Percentiles rank a stretch among this genome's conserved stretches.
Conservation (phyloP, 2,888 invertebrate species). For the Helleia helle region DNA sequence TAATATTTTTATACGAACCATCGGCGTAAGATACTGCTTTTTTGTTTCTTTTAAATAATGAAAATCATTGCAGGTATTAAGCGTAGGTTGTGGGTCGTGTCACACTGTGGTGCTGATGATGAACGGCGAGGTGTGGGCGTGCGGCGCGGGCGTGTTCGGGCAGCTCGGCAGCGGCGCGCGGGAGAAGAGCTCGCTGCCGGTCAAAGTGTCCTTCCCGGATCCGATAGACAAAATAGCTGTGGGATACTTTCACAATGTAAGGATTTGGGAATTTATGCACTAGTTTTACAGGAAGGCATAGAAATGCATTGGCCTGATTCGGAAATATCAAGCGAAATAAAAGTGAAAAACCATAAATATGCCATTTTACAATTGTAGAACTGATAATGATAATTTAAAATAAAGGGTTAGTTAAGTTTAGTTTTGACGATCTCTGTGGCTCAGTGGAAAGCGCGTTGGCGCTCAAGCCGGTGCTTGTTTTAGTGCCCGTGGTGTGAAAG, state of each 20-base stretch:
- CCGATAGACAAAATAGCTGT: slow-evolving; percentile 63
- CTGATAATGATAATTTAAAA: no score
- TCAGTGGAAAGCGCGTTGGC: no score
- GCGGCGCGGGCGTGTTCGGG: slow-evolving; percentile 85
- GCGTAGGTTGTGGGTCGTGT: slow-evolving; percentile 78
- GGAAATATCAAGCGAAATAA: no score
- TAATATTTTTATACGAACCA: no score
- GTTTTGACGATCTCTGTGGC: no score
- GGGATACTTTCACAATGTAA: slow-evolving; percentile 78
- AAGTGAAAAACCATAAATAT: no score
- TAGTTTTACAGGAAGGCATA: no score
- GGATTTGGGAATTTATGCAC: slow-evolving; percentile 26
- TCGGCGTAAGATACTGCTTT: no score
- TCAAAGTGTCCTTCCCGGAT: slow-evolving; percentile 49
- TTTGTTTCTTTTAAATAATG: background rate
- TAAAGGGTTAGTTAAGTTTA: no score
- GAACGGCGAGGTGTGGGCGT: slow-evolving; percentile 79
- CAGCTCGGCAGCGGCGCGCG: slow-evolving; percentile 78
- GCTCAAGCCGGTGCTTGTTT: no score
- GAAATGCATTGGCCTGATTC: no score
- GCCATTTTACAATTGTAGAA: background rate
- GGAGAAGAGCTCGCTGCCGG: slow-evolving; percentile 77
- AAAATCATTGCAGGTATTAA: slow-evolving; percentile 36
- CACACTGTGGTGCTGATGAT: slow-evolving; percentile 80
- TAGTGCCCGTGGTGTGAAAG: no score